Evolutionary conservation across 2,888 invertebrate species (phyloP), one percentile per base, ranked within the genome.

Genomic region (Colostygia pectinataria): DNA sequence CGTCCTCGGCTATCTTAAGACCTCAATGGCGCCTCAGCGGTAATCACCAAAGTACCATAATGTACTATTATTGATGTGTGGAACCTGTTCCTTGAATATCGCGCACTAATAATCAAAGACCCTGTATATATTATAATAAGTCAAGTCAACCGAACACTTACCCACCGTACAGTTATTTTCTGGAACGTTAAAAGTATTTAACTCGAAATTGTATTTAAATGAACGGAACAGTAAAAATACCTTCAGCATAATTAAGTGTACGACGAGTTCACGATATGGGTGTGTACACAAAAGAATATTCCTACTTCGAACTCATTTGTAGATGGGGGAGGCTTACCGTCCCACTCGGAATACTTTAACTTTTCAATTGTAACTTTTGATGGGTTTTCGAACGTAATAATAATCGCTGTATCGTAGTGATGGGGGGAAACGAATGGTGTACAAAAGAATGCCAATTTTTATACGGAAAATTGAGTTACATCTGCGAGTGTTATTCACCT

Each of bases 351-450:
- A 87, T 88, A 87, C 90, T 89, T 89, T 90, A 90, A 89, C 89
- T 90, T 89, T 90, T 90, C 90, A 90, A 90, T 90, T 90, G 89
- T 85, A 89, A 90, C 89, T 90, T 90, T 85, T 89, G 90, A 89
- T 90, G 89, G 89, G 85, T 89, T 89, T 89, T 84, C 87, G 83
- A 89, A 89, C 83, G 86, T 83, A 89, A 89, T 89, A 89, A 90
- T 89, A 90, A 89, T 89, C 85, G 85, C 71, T 75, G 76, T 82
- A 85, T 86, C 79, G 80, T 68, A 61, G 69, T 74, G 79, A 78
- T 83, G 81, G 88, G 87, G 88, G 20, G 79, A 81, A 82, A 84
- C 83, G 81, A 83, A 80, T 78, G 78, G 73, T 79, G 57, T 63
- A 85, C 84, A 86, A 86, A 86, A 86, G 84, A 85, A 89, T 80